phyloP scores from a whole-genome alignment of 2,113 vertebrate species.

The Salvelinus alpinus region DNA sequence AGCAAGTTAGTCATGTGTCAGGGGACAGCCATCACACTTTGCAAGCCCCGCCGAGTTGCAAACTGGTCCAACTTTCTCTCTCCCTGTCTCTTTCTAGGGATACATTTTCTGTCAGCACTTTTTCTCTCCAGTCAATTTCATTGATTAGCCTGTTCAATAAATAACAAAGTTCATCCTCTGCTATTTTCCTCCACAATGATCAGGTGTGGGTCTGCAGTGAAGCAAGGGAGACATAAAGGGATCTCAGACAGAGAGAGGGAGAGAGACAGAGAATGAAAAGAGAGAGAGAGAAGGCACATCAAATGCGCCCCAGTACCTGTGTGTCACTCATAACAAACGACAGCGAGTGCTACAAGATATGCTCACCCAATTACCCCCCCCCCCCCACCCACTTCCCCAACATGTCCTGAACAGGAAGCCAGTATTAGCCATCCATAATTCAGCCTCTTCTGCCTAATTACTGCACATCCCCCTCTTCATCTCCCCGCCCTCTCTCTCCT shows the following conservation, averaged over 20 bases:
- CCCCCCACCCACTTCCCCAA: background rate
- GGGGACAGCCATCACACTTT: conserved; percentile 31
- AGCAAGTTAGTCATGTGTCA: conserved; percentile 30
- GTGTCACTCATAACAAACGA: background rate
- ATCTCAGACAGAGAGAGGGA: background rate
- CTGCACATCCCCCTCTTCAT: background rate
- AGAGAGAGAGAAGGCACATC: background rate
- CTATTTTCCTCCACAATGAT: background rate
- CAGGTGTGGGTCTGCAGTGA: background rate
- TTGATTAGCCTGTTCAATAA: background rate
- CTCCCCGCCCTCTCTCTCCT: background rate
- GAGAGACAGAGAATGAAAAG: background rate
- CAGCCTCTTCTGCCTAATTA: conserved; percentile 5
- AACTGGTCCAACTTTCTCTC: conserved; percentile 7
- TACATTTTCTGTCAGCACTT: background rate
- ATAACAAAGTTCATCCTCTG: conserved; percentile 1
- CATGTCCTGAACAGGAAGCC: conserved; percentile 6
- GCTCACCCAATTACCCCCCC: conserved; percentile 22
- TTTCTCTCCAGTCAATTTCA: background rate
- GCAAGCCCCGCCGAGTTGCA: conserved; percentile 23
- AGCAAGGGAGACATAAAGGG: background rate
- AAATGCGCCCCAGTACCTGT: background rate
- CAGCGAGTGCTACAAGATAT: background rate
- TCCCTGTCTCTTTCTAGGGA: background rate
- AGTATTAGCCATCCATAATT: background rate